Percentiles rank a stretch among this genome's conserved stretches.
phyloP scores from a whole-genome alignment of 2,113 vertebrate genomes.

The Channa argus region DNA sequence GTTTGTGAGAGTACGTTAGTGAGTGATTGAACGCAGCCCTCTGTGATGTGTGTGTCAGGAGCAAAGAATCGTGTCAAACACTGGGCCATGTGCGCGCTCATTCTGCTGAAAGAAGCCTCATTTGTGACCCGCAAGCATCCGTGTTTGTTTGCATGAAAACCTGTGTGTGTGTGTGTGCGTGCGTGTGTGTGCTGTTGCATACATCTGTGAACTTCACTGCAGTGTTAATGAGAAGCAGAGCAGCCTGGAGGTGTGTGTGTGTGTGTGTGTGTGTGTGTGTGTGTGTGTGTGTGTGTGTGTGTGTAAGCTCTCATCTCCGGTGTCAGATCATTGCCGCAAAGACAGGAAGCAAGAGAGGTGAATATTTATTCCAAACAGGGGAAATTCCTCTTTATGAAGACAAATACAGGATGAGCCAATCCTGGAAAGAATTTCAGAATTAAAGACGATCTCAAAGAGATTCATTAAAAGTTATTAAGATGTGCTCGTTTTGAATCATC shows the following conservation, averaged over 20 bases:
- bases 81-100: conserved; percentile 18
- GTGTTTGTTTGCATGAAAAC: conserved; percentile 11
- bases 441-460: conserved; percentile 34
- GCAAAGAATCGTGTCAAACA: conserved; percentile 57
- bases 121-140: conserved; percentile 9
- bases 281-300: conserved; percentile 16
- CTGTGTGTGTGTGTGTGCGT: conserved; percentile 13
- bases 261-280: conserved; percentile 11
- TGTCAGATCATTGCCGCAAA: conserved; percentile 69
- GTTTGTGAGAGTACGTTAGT: conserved; percentile 43
- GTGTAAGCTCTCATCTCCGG: conserved; percentile 60
- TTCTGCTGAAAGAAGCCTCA: conserved; percentile 44
- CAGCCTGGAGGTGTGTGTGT: conserved; percentile 49
- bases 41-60: conserved; percentile 54
- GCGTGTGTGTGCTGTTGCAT: conserved; percentile 28
- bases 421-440: conserved; percentile 33
- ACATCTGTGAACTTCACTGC: conserved; percentile 54
- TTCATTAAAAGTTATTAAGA: conserved; percentile 46
- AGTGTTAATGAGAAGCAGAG: conserved; percentile 66
- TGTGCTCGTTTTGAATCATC: conserved; percentile 25
- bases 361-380: conserved; percentile 74
- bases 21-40: conserved; percentile 64
- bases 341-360: conserved; percentile 62
- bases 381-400: conserved; percentile 67
- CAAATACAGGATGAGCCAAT: conserved; percentile 40